Evolutionary conservation across 2,888 invertebrate species (phyloP).

Genomic region (Dascillus cervinus): DNA sequence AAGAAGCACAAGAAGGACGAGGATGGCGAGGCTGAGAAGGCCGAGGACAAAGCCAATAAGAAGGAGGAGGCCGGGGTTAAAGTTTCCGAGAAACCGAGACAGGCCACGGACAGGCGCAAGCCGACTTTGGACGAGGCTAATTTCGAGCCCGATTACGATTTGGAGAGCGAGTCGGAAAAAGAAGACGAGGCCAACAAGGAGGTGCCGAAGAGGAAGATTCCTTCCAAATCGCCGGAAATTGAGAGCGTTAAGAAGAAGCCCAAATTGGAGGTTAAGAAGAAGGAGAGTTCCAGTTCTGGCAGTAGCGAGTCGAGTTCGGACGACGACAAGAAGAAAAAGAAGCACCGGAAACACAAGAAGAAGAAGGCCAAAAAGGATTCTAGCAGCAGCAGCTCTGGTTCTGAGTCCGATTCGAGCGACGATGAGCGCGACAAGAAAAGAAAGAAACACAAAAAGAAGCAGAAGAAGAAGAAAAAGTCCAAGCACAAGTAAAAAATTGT

Average conservation of each 20-base stretch:
- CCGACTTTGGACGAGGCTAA: slow-evolving; percentile 63
- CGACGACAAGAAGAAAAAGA: slow-evolving; percentile 36
- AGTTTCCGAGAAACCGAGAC: slow-evolving; percentile 26
- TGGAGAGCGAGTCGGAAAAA: slow-evolving; percentile 56
- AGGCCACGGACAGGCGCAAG: slow-evolving; percentile 47
- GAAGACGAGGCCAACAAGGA: slow-evolving; percentile 36
- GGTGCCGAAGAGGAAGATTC: slow-evolving; percentile 37
- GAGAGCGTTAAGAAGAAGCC: slow-evolving; percentile 42
- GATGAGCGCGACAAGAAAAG: slow-evolving; percentile 62
- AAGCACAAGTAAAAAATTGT: slow-evolving; percentile 45
- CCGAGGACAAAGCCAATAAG: slow-evolving; percentile 26
- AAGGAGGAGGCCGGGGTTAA: slow-evolving; percentile 34
- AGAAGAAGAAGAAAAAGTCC: slow-evolving; percentile 67
- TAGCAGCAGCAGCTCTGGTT: slow-evolving; percentile 58
- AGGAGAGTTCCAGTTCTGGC: slow-evolving; percentile 40
- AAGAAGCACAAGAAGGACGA: slow-evolving; percentile 27
- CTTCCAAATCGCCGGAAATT: slow-evolving; percentile 54
- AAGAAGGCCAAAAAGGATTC: slow-evolving; percentile 54
- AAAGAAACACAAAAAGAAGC: slow-evolving; percentile 61
- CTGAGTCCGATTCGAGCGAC: slow-evolving; percentile 55
- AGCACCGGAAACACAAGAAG: slow-evolving; percentile 42
- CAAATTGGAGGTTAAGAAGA: slow-evolving; percentile 26
- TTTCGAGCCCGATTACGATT: slow-evolving; percentile 69
- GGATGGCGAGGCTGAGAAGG: slow-evolving; percentile 30
- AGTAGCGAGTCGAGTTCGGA: slow-evolving; percentile 35